phyloP scores from a whole-genome alignment of 1,140 invertebrate species.

The Chelonus insularis region DNA sequence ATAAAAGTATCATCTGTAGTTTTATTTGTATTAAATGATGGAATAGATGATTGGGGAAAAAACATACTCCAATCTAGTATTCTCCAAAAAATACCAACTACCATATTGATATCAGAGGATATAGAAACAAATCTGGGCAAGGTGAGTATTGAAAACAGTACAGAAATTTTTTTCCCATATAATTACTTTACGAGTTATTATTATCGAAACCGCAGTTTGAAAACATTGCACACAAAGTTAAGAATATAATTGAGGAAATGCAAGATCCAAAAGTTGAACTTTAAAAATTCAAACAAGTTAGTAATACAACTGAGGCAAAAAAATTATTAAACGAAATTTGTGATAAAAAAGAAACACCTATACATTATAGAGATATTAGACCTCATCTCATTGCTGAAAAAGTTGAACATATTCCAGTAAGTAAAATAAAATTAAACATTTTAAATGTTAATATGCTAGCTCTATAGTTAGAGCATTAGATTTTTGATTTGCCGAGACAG shows the following conservation, averaged over 20 bases:
- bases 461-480: too few species aligned
- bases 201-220: neutral
- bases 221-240: conserved; percentile 72
- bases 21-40: conserved; percentile 68
- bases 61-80: conserved; percentile 72
- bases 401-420: conserved; percentile 62
- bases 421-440: too few species aligned
- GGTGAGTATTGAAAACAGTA: too few species aligned
- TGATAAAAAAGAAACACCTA: conserved; percentile 75
- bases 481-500: too few species aligned
- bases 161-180: too few species aligned
- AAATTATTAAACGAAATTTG: conserved; percentile 80
- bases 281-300: too few species aligned
- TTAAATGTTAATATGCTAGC: too few species aligned
- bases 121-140: conserved; percentile 70
- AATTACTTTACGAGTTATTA: too few species aligned
- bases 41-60: conserved; percentile 77
- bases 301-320: conserved; percentile 73
- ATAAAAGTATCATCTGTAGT: conserved; percentile 84
- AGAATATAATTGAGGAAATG: conserved; percentile 76
- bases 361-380: conserved; percentile 76
- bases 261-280: conserved; percentile 78
- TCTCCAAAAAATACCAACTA: conserved; percentile 83
- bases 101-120: conserved; percentile 75
- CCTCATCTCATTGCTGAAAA: conserved; percentile 82